Evolutionary conservation across 2,888 invertebrate genomes (phyloP).

Genomic region (Andrena chrysosceles): DNA sequence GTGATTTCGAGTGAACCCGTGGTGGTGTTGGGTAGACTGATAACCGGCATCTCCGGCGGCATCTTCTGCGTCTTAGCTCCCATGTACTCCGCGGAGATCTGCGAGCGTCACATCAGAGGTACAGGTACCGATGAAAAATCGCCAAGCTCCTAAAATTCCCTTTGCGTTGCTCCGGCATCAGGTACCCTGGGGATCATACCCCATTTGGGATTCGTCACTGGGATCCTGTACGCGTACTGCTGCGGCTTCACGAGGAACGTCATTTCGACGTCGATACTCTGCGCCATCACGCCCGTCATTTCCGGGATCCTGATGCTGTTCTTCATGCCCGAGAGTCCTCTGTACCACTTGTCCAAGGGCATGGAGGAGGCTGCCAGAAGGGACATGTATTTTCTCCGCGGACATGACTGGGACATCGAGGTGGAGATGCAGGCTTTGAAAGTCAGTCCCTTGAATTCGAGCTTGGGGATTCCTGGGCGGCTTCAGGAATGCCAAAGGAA

Average conservation of each 20-base stretch:
- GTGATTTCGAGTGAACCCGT: constrained; percentile 87
- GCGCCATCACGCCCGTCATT: constrained; percentile 88
- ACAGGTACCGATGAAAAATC: constrained; percentile 6
- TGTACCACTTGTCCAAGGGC: constrained; percentile 88
- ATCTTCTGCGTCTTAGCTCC: constrained; percentile 93
- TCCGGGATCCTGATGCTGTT: constrained; percentile 88
- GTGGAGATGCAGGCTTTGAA: constrained; percentile 88
- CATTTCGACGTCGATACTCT: constrained; percentile 86
- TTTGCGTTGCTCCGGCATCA: not conserved
- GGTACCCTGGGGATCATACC: constrained; percentile 94
- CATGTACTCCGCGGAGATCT: constrained; percentile 93
- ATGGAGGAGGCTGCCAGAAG: constrained; percentile 88
- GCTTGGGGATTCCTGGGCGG: not conserved
- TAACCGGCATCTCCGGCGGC: constrained; percentile 91
- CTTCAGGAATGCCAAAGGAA: not conserved
- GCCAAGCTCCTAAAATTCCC: not conserved
- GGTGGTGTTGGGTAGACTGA: constrained; percentile 87
- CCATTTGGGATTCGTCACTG: constrained; percentile 93
- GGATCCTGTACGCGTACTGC: constrained; percentile 91
- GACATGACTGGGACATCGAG: constrained; percentile 88
- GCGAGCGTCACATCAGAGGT: constrained; percentile 91
- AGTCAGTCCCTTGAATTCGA: constrained; percentile 82
- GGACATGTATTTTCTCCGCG: constrained; percentile 90
- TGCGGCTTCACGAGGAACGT: constrained; percentile 87
- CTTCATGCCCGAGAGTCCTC: constrained; percentile 94